A percentile compares a stretch with the other conserved stretches of the same genome.
phyloP scores from a whole-genome alignment of 2,797 vertebrate species.

The Xenopus petersii region DNA sequence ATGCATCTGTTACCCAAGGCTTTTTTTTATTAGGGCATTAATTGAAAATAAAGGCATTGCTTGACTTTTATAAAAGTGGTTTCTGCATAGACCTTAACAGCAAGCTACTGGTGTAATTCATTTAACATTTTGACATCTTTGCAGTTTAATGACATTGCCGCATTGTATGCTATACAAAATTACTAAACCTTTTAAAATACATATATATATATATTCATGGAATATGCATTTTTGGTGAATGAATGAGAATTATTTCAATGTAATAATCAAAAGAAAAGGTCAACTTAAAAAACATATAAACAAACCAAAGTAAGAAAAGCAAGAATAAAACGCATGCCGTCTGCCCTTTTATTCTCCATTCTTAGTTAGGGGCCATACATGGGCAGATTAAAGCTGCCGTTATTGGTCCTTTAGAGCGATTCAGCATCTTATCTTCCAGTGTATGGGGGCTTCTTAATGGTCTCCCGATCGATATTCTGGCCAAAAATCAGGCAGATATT shows the following conservation, averaged over 20 bases:
- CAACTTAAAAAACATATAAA: constrained; percentile 11
- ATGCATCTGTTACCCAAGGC: no score
- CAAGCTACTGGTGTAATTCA: background rate
- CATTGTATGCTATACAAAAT: background rate
- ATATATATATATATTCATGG: background rate
- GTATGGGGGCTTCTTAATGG: no score
- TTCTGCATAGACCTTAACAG: background rate
- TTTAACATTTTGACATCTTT: background rate
- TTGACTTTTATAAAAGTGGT: background rate
- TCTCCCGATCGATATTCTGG: no score
- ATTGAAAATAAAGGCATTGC: background rate
- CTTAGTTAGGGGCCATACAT: no score
- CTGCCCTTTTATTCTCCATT: constrained; percentile 15
- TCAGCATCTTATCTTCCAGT: no score
- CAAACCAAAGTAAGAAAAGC: background rate
- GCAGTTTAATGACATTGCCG: background rate
- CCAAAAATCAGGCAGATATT: no score
- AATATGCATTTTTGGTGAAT: constrained; percentile 3
- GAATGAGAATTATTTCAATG: background rate
- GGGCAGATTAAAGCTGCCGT: no score
- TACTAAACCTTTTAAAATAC: constrained; percentile 2
- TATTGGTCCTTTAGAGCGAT: no score
- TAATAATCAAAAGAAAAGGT: constrained; percentile 22
- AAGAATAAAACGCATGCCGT: constrained; percentile 2
- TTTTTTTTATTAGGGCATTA: background rate